These are phyloP conservation scores for Cactoblastis cactorum DNA, from an alignment of 2,888 invertebrate genomes.

Conservation along the genomic window DNA sequence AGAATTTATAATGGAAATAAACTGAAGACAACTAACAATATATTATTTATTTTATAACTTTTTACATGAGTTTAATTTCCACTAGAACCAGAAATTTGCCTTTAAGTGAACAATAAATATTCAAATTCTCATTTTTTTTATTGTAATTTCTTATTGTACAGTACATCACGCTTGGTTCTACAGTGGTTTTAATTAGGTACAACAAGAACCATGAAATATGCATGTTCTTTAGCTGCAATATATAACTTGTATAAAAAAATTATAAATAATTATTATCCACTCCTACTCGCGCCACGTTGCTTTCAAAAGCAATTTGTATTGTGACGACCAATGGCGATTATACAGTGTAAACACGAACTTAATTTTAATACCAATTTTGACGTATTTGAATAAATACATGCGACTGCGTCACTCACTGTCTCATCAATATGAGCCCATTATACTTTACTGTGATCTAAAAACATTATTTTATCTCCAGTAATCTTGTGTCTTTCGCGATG, in stretches of 20 bases:
- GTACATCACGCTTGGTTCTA: too few relatives aligned
- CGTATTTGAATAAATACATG: conserved; percentile 66
- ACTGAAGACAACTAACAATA: too few relatives aligned
- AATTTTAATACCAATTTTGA: conserved; percentile 47
- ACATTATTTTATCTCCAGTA: conserved; percentile 18
- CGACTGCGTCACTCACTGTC: conserved; percentile 44
- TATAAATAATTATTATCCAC: background rate
- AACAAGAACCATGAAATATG: too few relatives aligned
- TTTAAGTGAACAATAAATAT: too few relatives aligned
- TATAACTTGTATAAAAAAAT: background rate
- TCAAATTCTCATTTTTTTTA: too few relatives aligned
- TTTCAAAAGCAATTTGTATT: background rate
- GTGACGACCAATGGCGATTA: conserved; percentile 9
- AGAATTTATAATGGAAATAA: too few relatives aligned
- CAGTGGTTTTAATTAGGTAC: too few relatives aligned
- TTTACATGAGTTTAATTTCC: too few relatives aligned
- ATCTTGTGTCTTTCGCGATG: conserved; percentile 23
- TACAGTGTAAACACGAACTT: conserved; percentile 41
- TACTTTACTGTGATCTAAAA: conserved; percentile 35
- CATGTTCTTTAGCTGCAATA: too few relatives aligned
- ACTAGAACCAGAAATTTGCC: too few relatives aligned
- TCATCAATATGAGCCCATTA: conserved; percentile 62
- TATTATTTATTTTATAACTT: too few relatives aligned
- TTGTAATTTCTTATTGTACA: too few relatives aligned
- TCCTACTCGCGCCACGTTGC: conserved; percentile 4